phyloP scores from a whole-genome alignment of 2,113 vertebrate species.

The Galemys pyrenaicus region DNA sequence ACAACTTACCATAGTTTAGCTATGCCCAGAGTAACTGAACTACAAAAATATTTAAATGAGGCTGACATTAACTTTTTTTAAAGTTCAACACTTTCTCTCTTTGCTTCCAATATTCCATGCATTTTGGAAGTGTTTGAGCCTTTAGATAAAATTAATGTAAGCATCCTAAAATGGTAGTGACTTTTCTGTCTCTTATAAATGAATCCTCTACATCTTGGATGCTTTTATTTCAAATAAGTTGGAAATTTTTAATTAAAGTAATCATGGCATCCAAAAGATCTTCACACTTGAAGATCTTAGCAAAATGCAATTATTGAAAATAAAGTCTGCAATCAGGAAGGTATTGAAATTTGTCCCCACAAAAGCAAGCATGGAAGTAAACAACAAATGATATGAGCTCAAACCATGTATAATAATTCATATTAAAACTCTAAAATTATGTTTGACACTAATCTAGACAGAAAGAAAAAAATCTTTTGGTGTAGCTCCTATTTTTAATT shows the following conservation, averaged over 20 bases:
- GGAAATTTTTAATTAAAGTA: constrained; percentile 64
- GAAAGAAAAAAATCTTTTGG: background rate
- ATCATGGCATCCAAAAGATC: constrained; percentile 39
- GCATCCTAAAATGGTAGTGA: background rate
- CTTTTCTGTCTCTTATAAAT: constrained; percentile 22
- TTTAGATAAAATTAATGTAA: background rate
- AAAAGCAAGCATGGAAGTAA: constrained; percentile 17
- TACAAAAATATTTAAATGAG: background rate
- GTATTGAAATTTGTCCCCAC: constrained; percentile 53
- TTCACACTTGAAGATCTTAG: background rate
- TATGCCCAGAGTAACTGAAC: background rate
- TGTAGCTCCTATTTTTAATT: background rate
- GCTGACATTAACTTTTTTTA: background rate
- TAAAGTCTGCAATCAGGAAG: constrained; percentile 63
- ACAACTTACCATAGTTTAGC: background rate
- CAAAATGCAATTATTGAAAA: constrained; percentile 59
- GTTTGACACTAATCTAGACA: background rate
- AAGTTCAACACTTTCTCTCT: background rate
- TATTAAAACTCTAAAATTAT: constrained; percentile 9
- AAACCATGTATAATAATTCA: background rate
- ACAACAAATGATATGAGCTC: constrained; percentile 13
- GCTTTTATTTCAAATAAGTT: constrained; percentile 35
- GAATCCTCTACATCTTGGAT: constrained; percentile 17
- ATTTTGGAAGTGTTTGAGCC: background rate
- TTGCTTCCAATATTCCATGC: background rate